Evolutionary conservation across 2,113 vertebrate species (phyloP).

Genomic region (Apus apus): DNA sequence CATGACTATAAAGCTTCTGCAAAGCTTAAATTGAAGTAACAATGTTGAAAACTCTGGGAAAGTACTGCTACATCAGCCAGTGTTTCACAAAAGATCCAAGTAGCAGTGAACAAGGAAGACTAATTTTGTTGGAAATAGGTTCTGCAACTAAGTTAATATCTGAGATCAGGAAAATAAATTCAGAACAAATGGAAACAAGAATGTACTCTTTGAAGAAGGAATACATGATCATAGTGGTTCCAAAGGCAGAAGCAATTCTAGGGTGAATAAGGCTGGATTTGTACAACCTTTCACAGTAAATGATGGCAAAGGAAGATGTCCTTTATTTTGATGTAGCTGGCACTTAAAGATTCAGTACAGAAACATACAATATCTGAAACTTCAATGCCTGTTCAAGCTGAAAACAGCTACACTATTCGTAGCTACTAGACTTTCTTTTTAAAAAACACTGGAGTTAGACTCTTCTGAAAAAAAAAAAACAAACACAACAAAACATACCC

Average conservation of each 20-base stretch:
- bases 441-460: background rate
- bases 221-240: background rate
- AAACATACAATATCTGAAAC: background rate
- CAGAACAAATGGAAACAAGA: background rate
- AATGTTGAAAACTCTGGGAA: background rate
- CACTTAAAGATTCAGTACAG: background rate
- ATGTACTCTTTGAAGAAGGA: background rate
- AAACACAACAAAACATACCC: too few relatives aligned
- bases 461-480: background rate
- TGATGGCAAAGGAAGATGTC: background rate
- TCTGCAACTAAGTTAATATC: background rate
- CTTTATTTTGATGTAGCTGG: background rate
- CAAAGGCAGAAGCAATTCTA: background rate
- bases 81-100: background rate
- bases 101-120: background rate
- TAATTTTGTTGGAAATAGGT: background rate
- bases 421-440: background rate
- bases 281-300: background rate
- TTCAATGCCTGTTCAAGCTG: background rate
- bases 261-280: background rate
- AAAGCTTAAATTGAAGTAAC: background rate
- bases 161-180: background rate
- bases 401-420: background rate
- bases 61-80: background rate
- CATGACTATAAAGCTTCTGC: background rate